Conservation (phyloP, 2,797 vertebrate species). For the Hydrocynus forskahlii region DNA sequence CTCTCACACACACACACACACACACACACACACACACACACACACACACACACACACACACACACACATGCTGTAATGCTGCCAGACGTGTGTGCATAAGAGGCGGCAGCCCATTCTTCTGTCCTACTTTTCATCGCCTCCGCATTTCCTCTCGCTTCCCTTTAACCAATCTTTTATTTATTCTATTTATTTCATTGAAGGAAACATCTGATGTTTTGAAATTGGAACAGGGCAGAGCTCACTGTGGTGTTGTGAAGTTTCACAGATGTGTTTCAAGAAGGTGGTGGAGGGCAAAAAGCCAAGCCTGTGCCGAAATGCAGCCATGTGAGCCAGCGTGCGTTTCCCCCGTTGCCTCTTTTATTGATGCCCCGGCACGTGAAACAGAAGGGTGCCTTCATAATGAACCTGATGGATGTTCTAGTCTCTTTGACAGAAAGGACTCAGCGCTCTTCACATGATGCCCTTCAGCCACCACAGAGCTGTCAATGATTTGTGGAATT, state of each 20-base stretch:
- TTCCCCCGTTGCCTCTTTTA: conserved; percentile 15
- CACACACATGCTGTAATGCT: conserved; percentile 5
- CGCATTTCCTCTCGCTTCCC: conserved; percentile 54
- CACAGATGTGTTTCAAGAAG: conserved; percentile 61
- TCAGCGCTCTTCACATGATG: conserved; percentile 25
- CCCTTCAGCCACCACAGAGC: conserved; percentile 36
- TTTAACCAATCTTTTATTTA: conserved; percentile 61
- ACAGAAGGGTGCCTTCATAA: conserved; percentile 42
- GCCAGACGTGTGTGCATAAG: conserved; percentile 37
- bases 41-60: background rate
- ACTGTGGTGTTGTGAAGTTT: conserved; percentile 54
- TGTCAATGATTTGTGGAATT: conserved; percentile 39
- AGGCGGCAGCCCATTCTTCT: conserved; percentile 47
- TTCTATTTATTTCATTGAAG: conserved; percentile 74
- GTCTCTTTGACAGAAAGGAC: conserved; percentile 31
- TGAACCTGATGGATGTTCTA: conserved; percentile 28
- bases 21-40: background rate
- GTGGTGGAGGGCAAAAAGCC: conserved; percentile 16
- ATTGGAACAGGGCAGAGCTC: conserved; percentile 64
- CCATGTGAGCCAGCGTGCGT: background rate
- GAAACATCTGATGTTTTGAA: conserved; percentile 65
- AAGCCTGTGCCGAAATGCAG: conserved; percentile 23
- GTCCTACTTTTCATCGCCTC: conserved; percentile 54
- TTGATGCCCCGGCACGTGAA: conserved; percentile 33
- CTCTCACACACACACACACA: no score